These are phyloP conservation scores for Salpingus planirostris DNA, from an alignment of 2,888 invertebrate species.

Conservation along the genomic window DNA sequence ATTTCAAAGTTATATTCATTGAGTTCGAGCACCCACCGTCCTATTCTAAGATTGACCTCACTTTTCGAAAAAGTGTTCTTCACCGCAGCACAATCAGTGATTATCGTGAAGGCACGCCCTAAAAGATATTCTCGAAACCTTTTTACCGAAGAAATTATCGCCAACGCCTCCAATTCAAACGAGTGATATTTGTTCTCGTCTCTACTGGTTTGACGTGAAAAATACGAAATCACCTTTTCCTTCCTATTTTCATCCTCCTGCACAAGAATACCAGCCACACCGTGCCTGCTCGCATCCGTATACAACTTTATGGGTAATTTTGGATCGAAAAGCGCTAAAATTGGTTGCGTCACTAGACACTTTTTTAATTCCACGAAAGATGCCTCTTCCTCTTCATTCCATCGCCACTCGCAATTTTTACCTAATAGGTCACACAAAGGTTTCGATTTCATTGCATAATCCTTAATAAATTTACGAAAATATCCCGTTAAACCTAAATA, in stretches of 20 bases:
- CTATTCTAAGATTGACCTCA: too few relatives aligned
- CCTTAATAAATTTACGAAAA: conserved; percentile 2
- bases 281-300: conserved; percentile 14
- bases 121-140: too few relatives aligned
- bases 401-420: conserved; percentile 2
- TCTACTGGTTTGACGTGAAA: conserved; percentile 8
- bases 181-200: conserved; percentile 14
- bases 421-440: background rate
- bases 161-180: conserved; percentile 13
- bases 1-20: too few relatives aligned
- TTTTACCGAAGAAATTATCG: too few relatives aligned
- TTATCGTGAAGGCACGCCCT: too few relatives aligned
- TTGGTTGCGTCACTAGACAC: conserved; percentile 5
- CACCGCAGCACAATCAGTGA: too few relatives aligned
- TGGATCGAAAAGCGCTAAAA: conserved; percentile 12
- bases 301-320: too few relatives aligned
- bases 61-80: too few relatives aligned
- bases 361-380: conserved; percentile 1
- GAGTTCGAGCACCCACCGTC: too few relatives aligned
- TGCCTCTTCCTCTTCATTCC: too few relatives aligned
- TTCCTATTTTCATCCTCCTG: conserved; percentile 6
- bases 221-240: conserved; percentile 11
- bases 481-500: conserved; percentile 4
- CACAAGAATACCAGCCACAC: conserved; percentile 12
- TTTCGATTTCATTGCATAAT: conserved; percentile 1